These are phyloP conservation scores for Monoplex corrugatus DNA, from an alignment of 2,888 invertebrate species.

Conservation along the genomic window DNA sequence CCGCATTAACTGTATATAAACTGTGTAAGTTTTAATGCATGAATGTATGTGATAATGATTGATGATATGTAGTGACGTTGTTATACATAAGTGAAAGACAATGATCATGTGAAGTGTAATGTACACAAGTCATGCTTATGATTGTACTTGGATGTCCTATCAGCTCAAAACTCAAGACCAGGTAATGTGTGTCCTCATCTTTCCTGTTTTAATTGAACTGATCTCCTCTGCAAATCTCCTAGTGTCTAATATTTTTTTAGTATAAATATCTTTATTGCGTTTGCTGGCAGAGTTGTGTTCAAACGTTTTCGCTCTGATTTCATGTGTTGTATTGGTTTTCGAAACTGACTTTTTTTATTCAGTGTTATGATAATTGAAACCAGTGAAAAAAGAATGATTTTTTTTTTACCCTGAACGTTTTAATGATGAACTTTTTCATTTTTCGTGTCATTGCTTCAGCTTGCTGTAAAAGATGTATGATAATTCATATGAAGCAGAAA, in stretches of 20 bases:
- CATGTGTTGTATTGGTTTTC: too few relatives aligned
- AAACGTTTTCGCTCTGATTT: too few relatives aligned
- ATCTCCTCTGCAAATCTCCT: conserved; percentile 29
- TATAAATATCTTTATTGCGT: background rate
- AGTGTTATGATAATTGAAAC: too few relatives aligned
- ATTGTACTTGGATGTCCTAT: conserved; percentile 39
- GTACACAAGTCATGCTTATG: too few relatives aligned
- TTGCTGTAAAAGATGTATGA: background rate
- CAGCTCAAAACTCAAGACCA: conserved; percentile 45
- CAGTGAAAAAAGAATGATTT: background rate
- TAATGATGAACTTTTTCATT: background rate
- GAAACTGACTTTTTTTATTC: too few relatives aligned
- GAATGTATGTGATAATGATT: background rate
- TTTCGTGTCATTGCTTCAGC: background rate
- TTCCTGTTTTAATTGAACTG: conserved; percentile 19
- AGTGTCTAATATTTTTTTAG: background rate
- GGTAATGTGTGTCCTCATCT: conserved; percentile 43
- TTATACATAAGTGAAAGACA: too few relatives aligned
- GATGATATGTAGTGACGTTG: too few relatives aligned
- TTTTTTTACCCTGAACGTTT: conserved; percentile 1
- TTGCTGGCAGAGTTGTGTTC: background rate
- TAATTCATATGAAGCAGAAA: background rate
- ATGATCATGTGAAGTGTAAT: too few relatives aligned
- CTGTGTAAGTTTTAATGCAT: background rate
- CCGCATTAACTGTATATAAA: too few relatives aligned